phyloP scores from a whole-genome alignment of 2,797 vertebrate species.

The Pristis pectinata region DNA sequence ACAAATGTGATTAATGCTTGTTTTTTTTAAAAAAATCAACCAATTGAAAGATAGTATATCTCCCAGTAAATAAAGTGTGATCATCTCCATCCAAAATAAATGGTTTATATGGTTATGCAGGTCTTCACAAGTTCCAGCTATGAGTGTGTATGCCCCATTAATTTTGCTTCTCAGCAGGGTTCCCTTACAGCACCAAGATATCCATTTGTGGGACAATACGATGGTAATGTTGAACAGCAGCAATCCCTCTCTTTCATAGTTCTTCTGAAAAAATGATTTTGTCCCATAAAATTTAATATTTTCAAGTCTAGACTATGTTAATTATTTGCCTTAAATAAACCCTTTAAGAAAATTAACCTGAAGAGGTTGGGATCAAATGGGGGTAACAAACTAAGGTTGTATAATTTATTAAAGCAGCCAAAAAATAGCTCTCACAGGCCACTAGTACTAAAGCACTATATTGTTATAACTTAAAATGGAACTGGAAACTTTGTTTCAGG shows the following conservation, averaged over 20 bases:
- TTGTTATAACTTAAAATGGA: not conserved
- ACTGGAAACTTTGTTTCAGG: not conserved
- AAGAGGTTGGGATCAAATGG: not conserved
- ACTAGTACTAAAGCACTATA: not conserved
- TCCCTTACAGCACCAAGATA: not conserved
- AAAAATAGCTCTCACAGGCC: not conserved
- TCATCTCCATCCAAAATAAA: not conserved
- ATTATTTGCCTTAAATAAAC: not conserved
- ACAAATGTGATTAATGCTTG: not conserved
- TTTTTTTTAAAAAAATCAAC: not conserved
- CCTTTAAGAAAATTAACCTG: not conserved
- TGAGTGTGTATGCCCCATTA: not conserved
- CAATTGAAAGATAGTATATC: not conserved
- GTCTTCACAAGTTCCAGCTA: not conserved
- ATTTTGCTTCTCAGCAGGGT: not conserved
- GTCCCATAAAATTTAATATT: too few species aligned
- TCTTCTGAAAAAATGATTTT: not conserved
- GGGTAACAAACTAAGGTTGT: not conserved
- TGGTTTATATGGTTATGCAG: not conserved
- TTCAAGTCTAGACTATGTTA: too few species aligned
- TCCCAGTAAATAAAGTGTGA: not conserved
- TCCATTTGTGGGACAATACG: not conserved
- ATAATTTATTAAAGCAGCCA: not conserved
- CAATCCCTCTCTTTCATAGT: not conserved
- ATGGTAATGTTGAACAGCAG: not conserved